These are phyloP conservation scores for Etheostoma spectabile DNA, from an alignment of 2,113 vertebrate species.

Conservation along the genomic window DNA sequence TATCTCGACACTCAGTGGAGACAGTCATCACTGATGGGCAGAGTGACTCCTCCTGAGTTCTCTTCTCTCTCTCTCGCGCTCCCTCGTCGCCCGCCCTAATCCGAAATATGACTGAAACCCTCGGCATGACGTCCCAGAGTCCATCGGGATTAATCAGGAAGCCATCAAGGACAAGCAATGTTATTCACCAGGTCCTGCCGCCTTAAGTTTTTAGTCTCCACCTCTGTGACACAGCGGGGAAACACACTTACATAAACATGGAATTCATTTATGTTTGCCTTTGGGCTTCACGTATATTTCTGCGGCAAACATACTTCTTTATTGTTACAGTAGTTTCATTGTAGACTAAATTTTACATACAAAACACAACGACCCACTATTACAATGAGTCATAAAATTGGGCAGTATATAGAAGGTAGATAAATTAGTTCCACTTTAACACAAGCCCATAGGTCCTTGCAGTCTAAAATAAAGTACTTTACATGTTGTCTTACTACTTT, in stretches of 20 bases:
- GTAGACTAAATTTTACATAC: background rate
- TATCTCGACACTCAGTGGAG: conserved; percentile 79
- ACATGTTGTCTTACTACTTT: background rate
- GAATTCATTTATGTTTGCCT: background rate
- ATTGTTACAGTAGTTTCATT: background rate
- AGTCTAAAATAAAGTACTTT: background rate
- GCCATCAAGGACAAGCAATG: conserved; percentile 84
- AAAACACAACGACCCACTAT: background rate
- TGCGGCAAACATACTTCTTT: background rate
- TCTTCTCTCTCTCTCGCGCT: background rate
- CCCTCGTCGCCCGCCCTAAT: conserved; percentile 75
- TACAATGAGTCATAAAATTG: background rate
- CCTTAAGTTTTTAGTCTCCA: conserved; percentile 40
- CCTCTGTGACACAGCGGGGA: conserved; percentile 30
- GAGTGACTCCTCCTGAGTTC: conserved; percentile 82
- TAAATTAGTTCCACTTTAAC: background rate
- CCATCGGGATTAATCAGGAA: conserved; percentile 84
- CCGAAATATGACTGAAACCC: conserved; percentile 79
- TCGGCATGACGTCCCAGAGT: conserved; percentile 75
- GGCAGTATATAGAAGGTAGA: background rate
- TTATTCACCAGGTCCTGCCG: conserved; percentile 70
- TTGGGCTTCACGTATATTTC: background rate
- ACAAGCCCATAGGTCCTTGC: background rate
- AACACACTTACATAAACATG: conserved; percentile 1
- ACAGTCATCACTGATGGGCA: conserved; percentile 76